These are phyloP conservation scores for Myrmophylax atrothorax DNA, from an alignment of 2,113 vertebrate species.

Conservation along the genomic window DNA sequence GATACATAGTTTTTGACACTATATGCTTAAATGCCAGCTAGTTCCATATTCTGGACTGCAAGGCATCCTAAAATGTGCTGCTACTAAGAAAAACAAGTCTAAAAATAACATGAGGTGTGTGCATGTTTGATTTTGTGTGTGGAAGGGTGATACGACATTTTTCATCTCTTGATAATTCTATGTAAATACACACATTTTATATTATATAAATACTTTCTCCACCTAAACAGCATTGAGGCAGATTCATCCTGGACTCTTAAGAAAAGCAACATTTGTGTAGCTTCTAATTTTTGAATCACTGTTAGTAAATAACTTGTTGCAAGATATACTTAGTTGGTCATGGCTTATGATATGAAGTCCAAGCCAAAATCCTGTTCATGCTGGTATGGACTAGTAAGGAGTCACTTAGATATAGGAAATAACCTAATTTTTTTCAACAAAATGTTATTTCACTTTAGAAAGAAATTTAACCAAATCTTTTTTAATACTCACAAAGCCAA, in stretches of 20 bases:
- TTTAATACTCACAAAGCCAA: not conserved
- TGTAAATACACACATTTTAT: not conserved
- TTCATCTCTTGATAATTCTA: not conserved
- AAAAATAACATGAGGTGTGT: not conserved
- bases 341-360: not conserved
- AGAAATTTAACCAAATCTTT: not conserved
- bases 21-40: not conserved
- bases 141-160: not conserved
- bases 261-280: not conserved
- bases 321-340: constrained; percentile 9
- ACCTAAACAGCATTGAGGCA: not conserved
- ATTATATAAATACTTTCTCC: not conserved
- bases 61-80: not conserved
- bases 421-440: not conserved
- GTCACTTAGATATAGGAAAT: not conserved
- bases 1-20: not conserved
- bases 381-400: not conserved
- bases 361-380: not conserved
- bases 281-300: not conserved
- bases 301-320: not conserved
- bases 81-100: not conserved
- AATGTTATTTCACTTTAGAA: not conserved
- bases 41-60: not conserved
- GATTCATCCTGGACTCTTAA: not conserved
- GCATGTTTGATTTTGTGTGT: not conserved